These are phyloP conservation scores for Bruchidius siliquastri DNA, from an alignment of 2,888 invertebrate genomes.

Conservation along the genomic window DNA sequence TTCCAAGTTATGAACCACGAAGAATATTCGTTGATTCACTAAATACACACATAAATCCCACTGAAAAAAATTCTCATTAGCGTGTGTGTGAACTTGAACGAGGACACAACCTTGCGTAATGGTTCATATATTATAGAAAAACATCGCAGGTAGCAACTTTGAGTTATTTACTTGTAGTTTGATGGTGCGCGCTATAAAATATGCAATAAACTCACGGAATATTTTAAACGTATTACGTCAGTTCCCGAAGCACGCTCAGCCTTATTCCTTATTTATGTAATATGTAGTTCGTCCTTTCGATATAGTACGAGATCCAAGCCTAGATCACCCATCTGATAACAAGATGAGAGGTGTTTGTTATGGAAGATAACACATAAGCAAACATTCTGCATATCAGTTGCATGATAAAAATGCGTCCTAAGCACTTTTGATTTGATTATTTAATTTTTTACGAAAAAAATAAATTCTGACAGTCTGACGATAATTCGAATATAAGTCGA, in stretches of 20 bases:
- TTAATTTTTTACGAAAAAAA: too few species aligned
- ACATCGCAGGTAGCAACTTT: neutral
- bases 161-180: neutral
- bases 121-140: neutral
- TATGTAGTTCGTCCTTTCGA: too few species aligned
- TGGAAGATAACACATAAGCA: too few species aligned
- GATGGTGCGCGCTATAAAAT: neutral
- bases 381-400: too few species aligned
- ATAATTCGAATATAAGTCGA: too few species aligned
- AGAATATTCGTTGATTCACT: neutral
- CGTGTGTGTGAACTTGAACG: neutral
- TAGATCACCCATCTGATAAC: too few species aligned
- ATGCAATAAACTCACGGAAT: neutral
- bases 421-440: too few species aligned
- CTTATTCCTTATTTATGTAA: neutral
- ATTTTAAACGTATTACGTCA: neutral
- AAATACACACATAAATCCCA: neutral
- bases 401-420: too few species aligned
- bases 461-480: too few species aligned
- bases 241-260: neutral
- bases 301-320: too few species aligned
- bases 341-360: too few species aligned
- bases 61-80: neutral
- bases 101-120: neutral
- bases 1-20: neutral